phyloP scores from a whole-genome alignment of 2,797 vertebrate species.

The Eutrigla gurnardus region DNA sequence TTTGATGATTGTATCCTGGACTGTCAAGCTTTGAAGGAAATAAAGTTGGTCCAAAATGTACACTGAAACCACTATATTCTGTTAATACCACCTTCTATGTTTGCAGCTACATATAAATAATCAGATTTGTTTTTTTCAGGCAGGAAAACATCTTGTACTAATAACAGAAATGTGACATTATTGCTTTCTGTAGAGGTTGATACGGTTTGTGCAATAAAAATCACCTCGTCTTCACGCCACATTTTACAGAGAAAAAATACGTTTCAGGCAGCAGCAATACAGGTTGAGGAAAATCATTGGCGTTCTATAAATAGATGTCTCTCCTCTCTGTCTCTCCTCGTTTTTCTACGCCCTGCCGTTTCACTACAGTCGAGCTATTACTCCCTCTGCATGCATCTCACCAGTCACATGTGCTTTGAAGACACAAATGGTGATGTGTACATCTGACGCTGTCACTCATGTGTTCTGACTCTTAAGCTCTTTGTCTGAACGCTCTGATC shows the following conservation, averaged over 20 bases:
- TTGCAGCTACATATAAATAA: slow-evolving; percentile 22
- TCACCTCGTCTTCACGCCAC: slow-evolving; percentile 30
- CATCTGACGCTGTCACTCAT: slow-evolving; percentile 68
- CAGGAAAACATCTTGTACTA: slow-evolving; percentile 14
- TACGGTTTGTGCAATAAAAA: slow-evolving; percentile 56
- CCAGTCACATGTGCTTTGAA: slow-evolving; percentile 65
- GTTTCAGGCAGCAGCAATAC: slow-evolving; percentile 59
- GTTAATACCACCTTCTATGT: not conserved
- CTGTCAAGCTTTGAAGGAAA: slow-evolving; percentile 3
- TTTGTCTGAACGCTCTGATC: slow-evolving; percentile 67
- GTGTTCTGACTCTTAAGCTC: slow-evolving; percentile 69
- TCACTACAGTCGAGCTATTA: slow-evolving; percentile 35
- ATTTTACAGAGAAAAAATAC: slow-evolving; percentile 62
- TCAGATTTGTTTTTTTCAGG: slow-evolving; percentile 23
- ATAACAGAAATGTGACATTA: slow-evolving; percentile 48
- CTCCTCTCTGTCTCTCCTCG: slow-evolving; percentile 39
- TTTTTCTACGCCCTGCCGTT: slow-evolving; percentile 48
- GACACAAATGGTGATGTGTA: slow-evolving; percentile 61
- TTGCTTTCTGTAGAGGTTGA: slow-evolving; percentile 45
- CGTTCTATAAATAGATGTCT: slow-evolving; percentile 68
- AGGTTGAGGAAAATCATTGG: slow-evolving; percentile 70
- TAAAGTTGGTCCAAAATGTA: not conserved
- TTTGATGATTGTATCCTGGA: slow-evolving; percentile 1
- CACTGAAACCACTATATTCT: not conserved
- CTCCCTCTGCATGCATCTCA: slow-evolving; percentile 38